These are phyloP conservation scores for Diarsia dahlii DNA, from an alignment of 2,888 invertebrate genomes.

Conservation along the genomic window DNA sequence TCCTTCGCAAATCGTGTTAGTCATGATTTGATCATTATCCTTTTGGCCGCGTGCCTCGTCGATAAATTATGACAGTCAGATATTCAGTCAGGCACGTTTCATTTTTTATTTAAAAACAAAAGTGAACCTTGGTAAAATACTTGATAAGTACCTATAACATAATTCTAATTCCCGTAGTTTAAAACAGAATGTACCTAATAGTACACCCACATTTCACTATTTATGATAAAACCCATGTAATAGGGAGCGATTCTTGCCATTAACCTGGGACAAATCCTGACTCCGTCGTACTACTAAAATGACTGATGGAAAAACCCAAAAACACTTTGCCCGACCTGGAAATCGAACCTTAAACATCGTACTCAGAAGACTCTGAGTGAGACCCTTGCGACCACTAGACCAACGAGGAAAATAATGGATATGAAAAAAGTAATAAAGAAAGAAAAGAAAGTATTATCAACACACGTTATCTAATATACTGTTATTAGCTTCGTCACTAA, in stretches of 20 bases:
- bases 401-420: background rate
- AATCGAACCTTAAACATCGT: background rate
- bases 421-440: constrained; percentile 63
- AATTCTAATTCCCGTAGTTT: background rate
- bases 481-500: constrained; percentile 74
- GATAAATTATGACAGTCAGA: background rate
- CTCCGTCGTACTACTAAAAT: background rate
- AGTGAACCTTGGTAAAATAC: background rate
- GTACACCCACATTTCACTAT: background rate
- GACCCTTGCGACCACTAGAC: background rate
- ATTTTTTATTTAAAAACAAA: constrained; percentile 8
- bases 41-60: background rate
- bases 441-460: constrained; percentile 37
- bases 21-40: constrained; percentile 36
- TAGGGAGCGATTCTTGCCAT: background rate
- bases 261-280: background rate
- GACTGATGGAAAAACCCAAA: background rate
- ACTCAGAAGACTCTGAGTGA: background rate
- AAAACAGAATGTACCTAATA: background rate
- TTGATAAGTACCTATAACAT: constrained; percentile 1
- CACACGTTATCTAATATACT: constrained; percentile 66
- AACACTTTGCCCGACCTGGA: background rate
- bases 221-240: background rate
- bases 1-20: constrained; percentile 24
- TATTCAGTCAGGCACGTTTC: background rate